Evolutionary conservation across 2,113 vertebrate genomes (phyloP), one percentile per base, ranked within the genome.

Genomic region (Cyprinus carpio): DNA sequence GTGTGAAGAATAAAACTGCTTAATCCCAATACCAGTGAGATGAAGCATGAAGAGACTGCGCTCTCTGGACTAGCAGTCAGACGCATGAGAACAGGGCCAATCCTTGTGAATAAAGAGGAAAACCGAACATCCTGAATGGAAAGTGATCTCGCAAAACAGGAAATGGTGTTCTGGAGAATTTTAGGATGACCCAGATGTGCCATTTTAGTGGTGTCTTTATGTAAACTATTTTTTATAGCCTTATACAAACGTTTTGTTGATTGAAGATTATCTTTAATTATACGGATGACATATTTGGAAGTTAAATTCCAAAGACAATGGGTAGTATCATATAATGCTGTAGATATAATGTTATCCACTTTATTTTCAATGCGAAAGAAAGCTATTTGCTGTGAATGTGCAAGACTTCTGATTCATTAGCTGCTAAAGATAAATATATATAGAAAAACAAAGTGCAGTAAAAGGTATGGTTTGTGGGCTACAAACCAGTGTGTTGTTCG

Each of bases 101-200:
- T 82, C 37, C 76, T 89, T 64, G 65, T 0, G 12, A 80, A 87
- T 81, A 72, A 89, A 90, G 79, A 90, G 91, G 91, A 91, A 94
- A 92, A 92, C 86, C 83, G 86, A 82, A 90, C 91, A 91, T 94
- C 93, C 94, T 93, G 91, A 90, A 88, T 91, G 87, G 91, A 67
- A 88, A 89, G 81, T 79, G 64, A 83, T 87, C 86, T 89, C 90
- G 85, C 90, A 92, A 90, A 94, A 94, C 93, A 93, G 93, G 94
- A 94, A 93, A 85, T 88, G 80, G 43, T 75, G 51, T 60, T 31
- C 86, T 37, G 46, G 29, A 51, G 71, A 72, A 69, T 58, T 80
- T 31, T 77, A 40, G 29, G 23, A 80, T 37, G 51, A 49, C n/a
- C 40, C 11, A 75, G 31, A 62, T 60, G 49, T 27, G 27, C 5